These are phyloP conservation scores for Brachionus rubens DNA, from an alignment of 1,140 invertebrate species.

Conservation along the genomic window DNA sequence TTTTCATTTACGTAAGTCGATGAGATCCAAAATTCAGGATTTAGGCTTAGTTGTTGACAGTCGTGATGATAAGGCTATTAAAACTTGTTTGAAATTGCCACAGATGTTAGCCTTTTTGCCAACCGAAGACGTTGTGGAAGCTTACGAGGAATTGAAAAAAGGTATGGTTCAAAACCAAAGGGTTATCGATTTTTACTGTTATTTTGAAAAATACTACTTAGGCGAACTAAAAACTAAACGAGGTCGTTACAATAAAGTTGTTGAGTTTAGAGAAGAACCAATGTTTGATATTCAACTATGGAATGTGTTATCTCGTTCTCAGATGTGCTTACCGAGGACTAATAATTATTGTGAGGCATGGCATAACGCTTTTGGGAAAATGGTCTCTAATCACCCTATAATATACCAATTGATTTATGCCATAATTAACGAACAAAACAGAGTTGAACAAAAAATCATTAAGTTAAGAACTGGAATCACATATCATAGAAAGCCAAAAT, in stretches of 20 bases:
- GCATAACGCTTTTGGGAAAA: not conserved
- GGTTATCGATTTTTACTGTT: not conserved
- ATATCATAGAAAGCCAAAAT: too few relatives aligned
- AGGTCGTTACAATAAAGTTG: not conserved
- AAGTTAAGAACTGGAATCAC: not conserved
- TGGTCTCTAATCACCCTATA: not conserved
- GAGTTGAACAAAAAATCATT: not conserved
- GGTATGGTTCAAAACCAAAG: not conserved
- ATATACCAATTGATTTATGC: conserved; percentile 2
- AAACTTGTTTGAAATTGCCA: too few relatives aligned
- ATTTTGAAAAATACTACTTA: too few relatives aligned
- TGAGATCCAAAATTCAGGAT: too few relatives aligned
- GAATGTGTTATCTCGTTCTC: not conserved
- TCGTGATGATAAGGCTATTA: too few relatives aligned
- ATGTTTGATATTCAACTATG: not conserved
- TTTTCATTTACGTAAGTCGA: too few relatives aligned
- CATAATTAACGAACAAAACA: not conserved
- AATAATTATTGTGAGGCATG: conserved; percentile 17
- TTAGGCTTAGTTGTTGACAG: too few relatives aligned
- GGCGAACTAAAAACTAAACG: not conserved
- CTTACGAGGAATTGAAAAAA: not conserved
- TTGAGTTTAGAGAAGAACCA: conserved; percentile 3
- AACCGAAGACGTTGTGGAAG: not conserved
- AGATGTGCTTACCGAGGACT: not conserved
- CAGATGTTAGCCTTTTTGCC: not conserved